phyloP scores from a whole-genome alignment of 2,797 vertebrate species.

The Rhynchotus rufescens region DNA sequence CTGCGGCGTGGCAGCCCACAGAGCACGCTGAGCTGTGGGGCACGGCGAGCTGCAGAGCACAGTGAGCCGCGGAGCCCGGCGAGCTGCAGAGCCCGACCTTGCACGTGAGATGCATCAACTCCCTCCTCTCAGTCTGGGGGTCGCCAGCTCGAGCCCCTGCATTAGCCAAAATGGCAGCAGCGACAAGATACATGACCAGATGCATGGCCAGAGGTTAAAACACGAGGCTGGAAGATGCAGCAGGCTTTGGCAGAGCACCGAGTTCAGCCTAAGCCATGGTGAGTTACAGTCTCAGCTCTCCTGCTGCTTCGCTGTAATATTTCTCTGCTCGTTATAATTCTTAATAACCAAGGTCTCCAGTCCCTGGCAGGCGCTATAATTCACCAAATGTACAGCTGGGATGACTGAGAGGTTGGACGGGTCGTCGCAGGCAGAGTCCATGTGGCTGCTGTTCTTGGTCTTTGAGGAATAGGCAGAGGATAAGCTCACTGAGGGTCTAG shows the following conservation, averaged over 20 bases:
- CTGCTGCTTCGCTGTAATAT: not conserved
- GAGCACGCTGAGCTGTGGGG: too few species aligned
- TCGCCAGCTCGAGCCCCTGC: accelerated
- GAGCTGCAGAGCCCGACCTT: accelerated
- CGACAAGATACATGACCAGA: not conserved
- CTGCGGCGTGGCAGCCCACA: too few species aligned
- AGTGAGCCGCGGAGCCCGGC: too few species aligned
- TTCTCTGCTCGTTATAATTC: slow-evolving; percentile 25
- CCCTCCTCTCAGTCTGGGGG: not conserved
- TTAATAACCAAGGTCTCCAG: slow-evolving; percentile 1
- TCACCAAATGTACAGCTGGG: not conserved
- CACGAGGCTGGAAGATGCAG: not conserved
- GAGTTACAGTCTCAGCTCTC: slow-evolving; percentile 17
- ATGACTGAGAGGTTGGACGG: not conserved
- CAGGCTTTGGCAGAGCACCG: not conserved
- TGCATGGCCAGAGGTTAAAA: not conserved
- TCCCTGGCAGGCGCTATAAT: slow-evolving; percentile 21
- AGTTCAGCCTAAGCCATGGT: not conserved
- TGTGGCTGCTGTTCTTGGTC: not conserved
- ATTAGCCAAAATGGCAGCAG: accelerated
- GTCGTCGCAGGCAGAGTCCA: not conserved
- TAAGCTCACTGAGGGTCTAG: not conserved
- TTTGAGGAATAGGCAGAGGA: not conserved
- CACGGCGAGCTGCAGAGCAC: too few species aligned
- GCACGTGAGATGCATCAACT: not conserved